These are phyloP conservation scores for Heliocidaris erythrogramma DNA, from an alignment of 35 echinoderm and acorn worm species.

Conservation along the genomic window DNA sequence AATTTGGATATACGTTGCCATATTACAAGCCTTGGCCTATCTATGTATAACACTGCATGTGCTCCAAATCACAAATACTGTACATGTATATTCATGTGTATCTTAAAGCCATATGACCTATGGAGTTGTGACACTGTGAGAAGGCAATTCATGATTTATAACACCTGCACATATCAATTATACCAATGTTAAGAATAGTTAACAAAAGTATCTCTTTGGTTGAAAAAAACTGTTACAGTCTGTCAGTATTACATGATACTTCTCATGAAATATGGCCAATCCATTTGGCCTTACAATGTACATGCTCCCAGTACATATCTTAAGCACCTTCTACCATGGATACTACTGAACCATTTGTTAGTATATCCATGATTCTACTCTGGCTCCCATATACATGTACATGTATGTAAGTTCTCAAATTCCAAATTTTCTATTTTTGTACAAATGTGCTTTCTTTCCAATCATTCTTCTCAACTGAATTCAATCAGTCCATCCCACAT, in stretches of 20 bases:
- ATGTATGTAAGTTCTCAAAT: too few species aligned
- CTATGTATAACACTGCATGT: too few species aligned
- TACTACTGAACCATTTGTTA: background rate
- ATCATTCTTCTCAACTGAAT: background rate
- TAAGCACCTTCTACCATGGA: background rate
- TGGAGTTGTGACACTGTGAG: too few species aligned
- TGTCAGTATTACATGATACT: background rate
- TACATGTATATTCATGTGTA: too few species aligned
- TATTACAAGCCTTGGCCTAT: too few species aligned
- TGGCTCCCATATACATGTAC: too few species aligned
- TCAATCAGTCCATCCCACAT: background rate
- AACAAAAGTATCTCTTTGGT: background rate
- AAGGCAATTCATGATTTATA: background rate
- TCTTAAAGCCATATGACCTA: too few species aligned
- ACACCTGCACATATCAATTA: background rate
- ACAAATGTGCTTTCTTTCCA: background rate
- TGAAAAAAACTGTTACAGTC: background rate
- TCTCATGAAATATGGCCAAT: background rate
- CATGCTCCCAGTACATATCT: background rate
- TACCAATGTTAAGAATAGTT: background rate
- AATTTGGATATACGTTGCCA: too few species aligned
- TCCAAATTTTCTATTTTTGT: background rate
- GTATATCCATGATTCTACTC: too few species aligned
- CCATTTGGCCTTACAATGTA: background rate
- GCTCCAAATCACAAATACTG: too few species aligned